phyloP scores from a whole-genome alignment of 2,797 vertebrate species.

The Yasuhikotakia modesta region DNA sequence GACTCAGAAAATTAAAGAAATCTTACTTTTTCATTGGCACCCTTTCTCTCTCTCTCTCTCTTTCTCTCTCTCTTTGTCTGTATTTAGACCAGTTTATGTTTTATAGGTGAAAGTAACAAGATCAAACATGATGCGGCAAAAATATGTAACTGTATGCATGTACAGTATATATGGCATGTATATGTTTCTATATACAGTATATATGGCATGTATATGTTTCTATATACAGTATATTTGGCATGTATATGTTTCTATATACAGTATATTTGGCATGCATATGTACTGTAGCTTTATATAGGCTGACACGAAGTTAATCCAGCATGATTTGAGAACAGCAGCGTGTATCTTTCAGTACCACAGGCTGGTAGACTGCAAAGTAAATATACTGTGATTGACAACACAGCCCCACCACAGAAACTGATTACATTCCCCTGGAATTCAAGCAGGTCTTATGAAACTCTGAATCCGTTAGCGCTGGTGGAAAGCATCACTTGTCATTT shows the following conservation, averaged over 20 bases:
- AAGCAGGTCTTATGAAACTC: not conserved
- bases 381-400: not conserved
- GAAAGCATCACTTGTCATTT: conserved; percentile 17
- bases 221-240: too few relatives aligned
- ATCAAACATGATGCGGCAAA: not conserved
- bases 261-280: too few relatives aligned
- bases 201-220: too few relatives aligned
- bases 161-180: too few relatives aligned
- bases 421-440: conserved; percentile 1
- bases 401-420: not conserved
- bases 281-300: too few relatives aligned
- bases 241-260: too few relatives aligned
- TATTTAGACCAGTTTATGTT: conserved; percentile 13
- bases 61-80: conserved; percentile 1
- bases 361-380: not conserved
- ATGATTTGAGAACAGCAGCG: too few relatives aligned
- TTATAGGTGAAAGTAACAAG: conserved; percentile 10
- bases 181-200: too few relatives aligned
- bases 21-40: not conserved
- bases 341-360: too few relatives aligned
- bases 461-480: not conserved
- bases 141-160: not conserved
- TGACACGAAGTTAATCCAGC: too few relatives aligned
- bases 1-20: conserved; percentile 42
- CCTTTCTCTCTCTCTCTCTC: too few relatives aligned